Percentiles rank a stretch among this genome's conserved stretches.
These are phyloP conservation scores for Diplodus puntazzo DNA, from an alignment of 2,797 vertebrate species.

Conservation along the genomic window DNA sequence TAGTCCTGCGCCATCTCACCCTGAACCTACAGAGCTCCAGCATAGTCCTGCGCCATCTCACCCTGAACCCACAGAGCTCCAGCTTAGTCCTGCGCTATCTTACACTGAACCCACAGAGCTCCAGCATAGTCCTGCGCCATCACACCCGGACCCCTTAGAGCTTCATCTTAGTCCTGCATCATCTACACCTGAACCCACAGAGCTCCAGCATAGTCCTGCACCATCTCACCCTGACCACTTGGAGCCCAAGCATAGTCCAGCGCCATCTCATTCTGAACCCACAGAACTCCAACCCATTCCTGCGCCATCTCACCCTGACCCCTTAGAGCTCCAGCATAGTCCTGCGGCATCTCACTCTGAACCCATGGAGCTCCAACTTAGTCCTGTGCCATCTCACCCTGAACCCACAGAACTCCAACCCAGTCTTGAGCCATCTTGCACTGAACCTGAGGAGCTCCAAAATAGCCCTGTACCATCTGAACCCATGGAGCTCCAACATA, in stretches of 20 bases:
- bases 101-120: not conserved
- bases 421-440: not conserved
- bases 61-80: not conserved
- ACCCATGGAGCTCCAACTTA: not conserved
- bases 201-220: not conserved
- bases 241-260: not conserved
- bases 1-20: rapidly evolving
- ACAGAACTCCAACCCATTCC: not conserved
- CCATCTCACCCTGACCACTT: not conserved
- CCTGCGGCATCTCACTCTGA: too few species aligned
- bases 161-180: not conserved
- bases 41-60: not conserved
- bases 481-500: not conserved
- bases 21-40: not conserved
- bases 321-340: not conserved
- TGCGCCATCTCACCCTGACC: too few species aligned
- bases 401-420: conserved; percentile 15
- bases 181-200: not conserved
- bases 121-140: not conserved
- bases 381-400: not conserved
- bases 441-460: not conserved
- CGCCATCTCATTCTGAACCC: not conserved
- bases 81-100: not conserved
- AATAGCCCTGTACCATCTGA: not conserved
- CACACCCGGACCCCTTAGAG: not conserved